A percentile compares a stretch with the other conserved stretches of the same genome.
Conservation (phyloP, 2,797 vertebrate species). For the Eulemur albifrons region DNA sequence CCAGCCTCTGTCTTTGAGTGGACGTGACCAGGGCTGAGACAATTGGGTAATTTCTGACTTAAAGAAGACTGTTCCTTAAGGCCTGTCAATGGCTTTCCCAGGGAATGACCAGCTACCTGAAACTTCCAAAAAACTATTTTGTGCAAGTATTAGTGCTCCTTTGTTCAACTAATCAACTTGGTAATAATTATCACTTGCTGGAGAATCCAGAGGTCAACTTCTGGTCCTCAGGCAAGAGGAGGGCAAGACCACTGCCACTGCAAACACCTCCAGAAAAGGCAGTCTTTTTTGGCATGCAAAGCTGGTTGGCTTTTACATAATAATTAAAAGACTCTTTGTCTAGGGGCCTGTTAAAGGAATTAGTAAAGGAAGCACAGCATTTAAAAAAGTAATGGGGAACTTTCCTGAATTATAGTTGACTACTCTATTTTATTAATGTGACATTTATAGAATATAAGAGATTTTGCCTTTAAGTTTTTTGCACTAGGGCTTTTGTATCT, state of each 20-base stretch:
- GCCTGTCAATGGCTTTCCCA: not conserved
- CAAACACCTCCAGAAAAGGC: not conserved
- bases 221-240: not conserved
- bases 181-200: not conserved
- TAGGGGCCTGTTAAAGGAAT: not conserved
- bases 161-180: slow-evolving; percentile 20
- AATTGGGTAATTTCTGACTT: not conserved
- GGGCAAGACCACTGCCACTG: not conserved
- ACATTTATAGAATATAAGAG: not conserved
- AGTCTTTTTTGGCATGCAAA: not conserved
- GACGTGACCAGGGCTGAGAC: not conserved
- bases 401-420: not conserved
- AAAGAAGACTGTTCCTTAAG: not conserved
- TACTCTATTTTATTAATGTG: not conserved
- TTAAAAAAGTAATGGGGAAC: not conserved
- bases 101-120: not conserved
- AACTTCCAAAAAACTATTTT: slow-evolving; percentile 8
- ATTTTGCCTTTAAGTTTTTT: not conserved
- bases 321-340: not conserved
- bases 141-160: not conserved
- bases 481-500: slow-evolving; percentile 3
- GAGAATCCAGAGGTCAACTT: not conserved
- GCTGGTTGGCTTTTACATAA: not conserved
- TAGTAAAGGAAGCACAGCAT: slow-evolving; percentile 8
- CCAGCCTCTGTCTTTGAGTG: not conserved